Conservation (phyloP, 2,888 invertebrate species). For the Seladonia tumulorum region DNA sequence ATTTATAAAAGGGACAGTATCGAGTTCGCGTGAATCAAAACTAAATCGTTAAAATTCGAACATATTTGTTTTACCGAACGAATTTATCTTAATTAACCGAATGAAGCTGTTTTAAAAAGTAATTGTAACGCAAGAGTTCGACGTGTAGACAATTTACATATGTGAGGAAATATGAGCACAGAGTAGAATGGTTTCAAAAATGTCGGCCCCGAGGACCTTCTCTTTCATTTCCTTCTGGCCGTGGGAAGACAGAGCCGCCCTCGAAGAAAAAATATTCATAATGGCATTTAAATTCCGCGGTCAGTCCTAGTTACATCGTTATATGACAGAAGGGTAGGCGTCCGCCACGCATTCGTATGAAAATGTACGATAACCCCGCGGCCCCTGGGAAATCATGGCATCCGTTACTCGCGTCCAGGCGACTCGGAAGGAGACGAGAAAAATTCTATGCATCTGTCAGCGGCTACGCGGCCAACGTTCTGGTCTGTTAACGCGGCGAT, state of each 20-base stretch:
- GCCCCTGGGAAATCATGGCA: constrained; percentile 72
- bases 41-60: too few species aligned
- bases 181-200: not conserved
- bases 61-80: too few species aligned
- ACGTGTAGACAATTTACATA: not conserved
- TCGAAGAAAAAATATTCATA: constrained; percentile 61
- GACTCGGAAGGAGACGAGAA: constrained; percentile 59
- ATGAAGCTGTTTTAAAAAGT: not conserved
- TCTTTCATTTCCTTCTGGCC: constrained; percentile 29
- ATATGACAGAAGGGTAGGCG: constrained; percentile 49
- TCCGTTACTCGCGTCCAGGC: constrained; percentile 65
- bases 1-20: too few species aligned
- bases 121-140: not conserved
- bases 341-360: constrained; percentile 61
- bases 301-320: constrained; percentile 52
- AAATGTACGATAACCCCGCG: constrained; percentile 64
- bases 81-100: not conserved
- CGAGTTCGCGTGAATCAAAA: too few species aligned
- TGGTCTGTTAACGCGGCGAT: constrained; percentile 36
- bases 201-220: not conserved
- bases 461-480: constrained; percentile 30
- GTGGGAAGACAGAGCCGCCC: not conserved
- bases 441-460: constrained; percentile 71
- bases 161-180: not conserved
- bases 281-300: constrained; percentile 60